These are phyloP conservation scores for Lathamus discolor DNA, from an alignment of 2,113 vertebrate genomes.

Conservation along the genomic window DNA sequence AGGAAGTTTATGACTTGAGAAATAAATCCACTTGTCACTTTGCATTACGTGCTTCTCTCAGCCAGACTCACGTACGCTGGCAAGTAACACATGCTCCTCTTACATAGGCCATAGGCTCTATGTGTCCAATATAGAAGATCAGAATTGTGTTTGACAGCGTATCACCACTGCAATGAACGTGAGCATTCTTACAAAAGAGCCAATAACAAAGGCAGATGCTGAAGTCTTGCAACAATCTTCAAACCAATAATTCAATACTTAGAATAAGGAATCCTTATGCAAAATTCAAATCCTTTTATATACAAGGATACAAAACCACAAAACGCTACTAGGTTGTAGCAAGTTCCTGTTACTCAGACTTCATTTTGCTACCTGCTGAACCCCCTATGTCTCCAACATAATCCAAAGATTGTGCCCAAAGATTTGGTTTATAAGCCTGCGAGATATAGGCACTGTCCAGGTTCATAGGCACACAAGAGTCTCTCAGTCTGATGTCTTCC, in stretches of 20 bases:
- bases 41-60: not conserved
- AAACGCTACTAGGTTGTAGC: rapidly evolving
- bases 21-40: not conserved
- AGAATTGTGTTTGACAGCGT: not conserved
- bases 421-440: not conserved
- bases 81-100: rapidly evolving
- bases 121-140: not conserved
- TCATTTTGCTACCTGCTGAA: not conserved
- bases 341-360: not conserved
- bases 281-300: not conserved
- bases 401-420: not conserved
- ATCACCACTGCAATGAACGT: not conserved
- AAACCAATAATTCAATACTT: not conserved
- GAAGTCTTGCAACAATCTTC: not conserved
- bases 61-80: not conserved
- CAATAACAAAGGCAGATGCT: not conserved
- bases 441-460: not conserved
- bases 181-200: not conserved
- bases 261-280: not conserved
- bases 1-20: not conserved
- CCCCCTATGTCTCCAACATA: not conserved
- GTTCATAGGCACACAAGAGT: not conserved
- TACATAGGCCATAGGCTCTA: not conserved
- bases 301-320: not conserved
- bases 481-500: not conserved